Percentiles rank a stretch among this genome's conserved stretches.
Evolutionary conservation across 2,797 vertebrate species (phyloP).

Genomic region (Manis pentadactyla): DNA sequence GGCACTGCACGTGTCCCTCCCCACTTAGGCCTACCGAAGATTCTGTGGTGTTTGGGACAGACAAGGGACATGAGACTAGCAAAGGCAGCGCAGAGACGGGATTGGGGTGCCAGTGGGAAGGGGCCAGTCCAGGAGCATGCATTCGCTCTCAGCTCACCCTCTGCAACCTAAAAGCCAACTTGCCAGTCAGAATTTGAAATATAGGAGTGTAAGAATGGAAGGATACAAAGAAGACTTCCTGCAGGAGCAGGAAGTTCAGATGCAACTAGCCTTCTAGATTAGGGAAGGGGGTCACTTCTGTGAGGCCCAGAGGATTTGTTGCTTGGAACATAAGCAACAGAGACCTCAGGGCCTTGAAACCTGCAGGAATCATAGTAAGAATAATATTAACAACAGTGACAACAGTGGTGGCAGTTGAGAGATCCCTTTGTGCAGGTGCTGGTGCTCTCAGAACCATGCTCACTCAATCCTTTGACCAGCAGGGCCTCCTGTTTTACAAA

Average conservation of each 20-base stretch:
- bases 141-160: neutral
- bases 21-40: neutral
- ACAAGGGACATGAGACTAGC: neutral
- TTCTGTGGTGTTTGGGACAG: neutral
- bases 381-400: fast-evolving
- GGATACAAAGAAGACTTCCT: neutral
- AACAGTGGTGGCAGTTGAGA: neutral
- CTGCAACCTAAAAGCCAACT: neutral
- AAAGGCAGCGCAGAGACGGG: neutral
- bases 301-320: neutral
- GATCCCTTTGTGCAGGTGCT: fast-evolving
- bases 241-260: neutral
- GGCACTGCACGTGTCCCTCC: neutral
- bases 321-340: neutral
- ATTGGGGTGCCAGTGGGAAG: neutral
- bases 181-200: neutral
- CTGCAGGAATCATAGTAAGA: neutral
- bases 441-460: neutral
- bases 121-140: neutral
- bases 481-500: neutral
- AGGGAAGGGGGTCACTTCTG: neutral
- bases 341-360: neutral
- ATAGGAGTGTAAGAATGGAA: neutral
- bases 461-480: neutral
- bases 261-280: neutral